Evolutionary conservation across 37 sponge, comb jelly and placozoan species (phyloP), one percentile per base, ranked within the genome.

Genomic region (Eunapius fragilis): DNA sequence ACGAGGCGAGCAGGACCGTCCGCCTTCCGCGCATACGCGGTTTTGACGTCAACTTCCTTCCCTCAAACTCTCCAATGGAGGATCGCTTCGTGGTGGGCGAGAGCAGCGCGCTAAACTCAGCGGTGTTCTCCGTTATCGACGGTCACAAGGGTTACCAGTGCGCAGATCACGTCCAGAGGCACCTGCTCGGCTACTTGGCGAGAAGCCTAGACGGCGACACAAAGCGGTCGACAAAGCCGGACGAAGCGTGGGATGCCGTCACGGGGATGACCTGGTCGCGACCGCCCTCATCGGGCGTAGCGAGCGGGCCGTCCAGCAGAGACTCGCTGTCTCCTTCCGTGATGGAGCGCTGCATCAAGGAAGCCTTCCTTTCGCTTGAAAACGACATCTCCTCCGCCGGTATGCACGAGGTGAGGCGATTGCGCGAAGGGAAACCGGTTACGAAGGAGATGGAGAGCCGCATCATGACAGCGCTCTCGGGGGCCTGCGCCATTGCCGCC

Each of bases 31-130:
- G 38, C 17, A 71, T 93, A 0, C 80, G 80, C 47, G 58, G 78
- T 11, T 74, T 90, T 33, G 87, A 95, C 73, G 82, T 86, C 5
- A 92, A 92, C 37, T 84, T 82, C 76, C 79, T 96, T 37, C 82
- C 84, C 30, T 94, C 94, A 5, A 96, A 96, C 72, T 76, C 31
- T 14, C 97, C 97, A 27, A 91, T 82, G 69, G 97, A 96, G 68
- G 97, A 96, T 69, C 76, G 97, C 23, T 85, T 94, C 86, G 85
- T 85, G 14, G 37, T 85, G 32, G 92, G 88, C 13, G 68, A 31
- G n/a, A 71, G 80, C 25, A 3, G 4, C 25, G 47, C 70, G 11
- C 58, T 77, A 12, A 85, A 72, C 36, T n/a, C 85, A 4, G 83
- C 75, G 19, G 13, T 93, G 22, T 93, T 96, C 80, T 81, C 92